Evolutionary conservation across 2,888 invertebrate genomes (phyloP).

Genomic region (Ditula angustiorana): DNA sequence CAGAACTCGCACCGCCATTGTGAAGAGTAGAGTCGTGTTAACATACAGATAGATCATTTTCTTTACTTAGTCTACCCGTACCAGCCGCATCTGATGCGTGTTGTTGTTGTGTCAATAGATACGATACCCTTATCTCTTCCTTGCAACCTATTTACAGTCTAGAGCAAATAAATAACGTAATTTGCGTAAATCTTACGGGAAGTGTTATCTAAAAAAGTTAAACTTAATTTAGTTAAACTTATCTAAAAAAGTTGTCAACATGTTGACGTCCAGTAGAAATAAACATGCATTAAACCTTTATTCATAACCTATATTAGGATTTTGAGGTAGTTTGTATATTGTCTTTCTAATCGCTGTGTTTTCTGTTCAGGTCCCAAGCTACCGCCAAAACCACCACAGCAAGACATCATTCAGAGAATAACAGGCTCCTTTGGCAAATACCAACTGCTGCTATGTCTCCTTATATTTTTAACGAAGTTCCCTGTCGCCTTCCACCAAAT

Average conservation of each 20-base stretch:
- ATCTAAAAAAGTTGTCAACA: background rate
- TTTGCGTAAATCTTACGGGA: background rate
- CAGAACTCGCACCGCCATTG: no score
- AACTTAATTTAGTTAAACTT: no score
- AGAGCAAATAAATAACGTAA: no score
- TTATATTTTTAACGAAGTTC: constrained; percentile 75
- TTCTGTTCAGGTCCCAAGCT: constrained; percentile 47
- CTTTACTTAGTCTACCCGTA: no score
- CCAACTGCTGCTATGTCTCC: constrained; percentile 71
- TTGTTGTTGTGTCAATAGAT: no score
- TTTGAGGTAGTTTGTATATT: background rate
- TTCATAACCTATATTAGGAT: background rate
- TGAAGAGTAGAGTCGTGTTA: no score
- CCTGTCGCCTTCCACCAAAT: constrained; percentile 82
- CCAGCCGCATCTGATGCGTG: no score
- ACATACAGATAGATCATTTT: no score
- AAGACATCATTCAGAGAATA: constrained; percentile 70
- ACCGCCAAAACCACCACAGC: constrained; percentile 47
- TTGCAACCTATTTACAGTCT: background rate
- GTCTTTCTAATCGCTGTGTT: background rate
- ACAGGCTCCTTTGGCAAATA: constrained; percentile 83
- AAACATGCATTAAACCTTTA: background rate
- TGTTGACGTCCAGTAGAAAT: background rate
- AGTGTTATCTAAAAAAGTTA: background rate
- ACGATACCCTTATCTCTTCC: background rate